Percentiles rank a stretch among this genome's conserved stretches.
These are phyloP conservation scores for Amaurobius ferox DNA, from an alignment of 2,888 invertebrate genomes.

Conservation along the genomic window DNA sequence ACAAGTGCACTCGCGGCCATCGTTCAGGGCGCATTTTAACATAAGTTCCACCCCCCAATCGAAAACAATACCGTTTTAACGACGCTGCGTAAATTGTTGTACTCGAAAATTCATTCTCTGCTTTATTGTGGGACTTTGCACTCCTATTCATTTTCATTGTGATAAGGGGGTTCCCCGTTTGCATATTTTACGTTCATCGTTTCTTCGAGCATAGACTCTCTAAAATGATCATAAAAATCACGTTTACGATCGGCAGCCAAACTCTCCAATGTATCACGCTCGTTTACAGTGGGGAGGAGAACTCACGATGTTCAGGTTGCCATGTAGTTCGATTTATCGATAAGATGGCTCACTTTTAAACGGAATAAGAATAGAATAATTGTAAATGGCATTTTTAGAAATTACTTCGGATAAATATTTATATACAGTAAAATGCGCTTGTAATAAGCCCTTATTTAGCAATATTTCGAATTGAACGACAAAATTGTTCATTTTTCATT, in stretches of 20 bases:
- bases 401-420: no score
- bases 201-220: conserved; percentile 59
- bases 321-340: not conserved
- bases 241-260: conserved; percentile 61
- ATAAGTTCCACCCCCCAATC: not conserved
- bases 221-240: conserved; percentile 70
- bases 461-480: no score
- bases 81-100: conserved; percentile 55
- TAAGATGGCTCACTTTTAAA: conserved; percentile 1
- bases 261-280: conserved; percentile 31
- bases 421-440: no score
- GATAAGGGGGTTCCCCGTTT: conserved; percentile 41
- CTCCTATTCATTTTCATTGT: conserved; percentile 67
- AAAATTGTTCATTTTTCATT: no score
- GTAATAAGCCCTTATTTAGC: no score
- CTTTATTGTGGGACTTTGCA: conserved; percentile 11
- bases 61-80: conserved; percentile 61
- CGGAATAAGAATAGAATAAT: no score
- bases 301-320: not conserved
- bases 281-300: conserved; percentile 53
- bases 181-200: conserved; percentile 60
- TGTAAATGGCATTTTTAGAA: no score
- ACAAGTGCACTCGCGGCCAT: no score
- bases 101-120: conserved; percentile 54
- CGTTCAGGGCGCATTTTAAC: not conserved